Evolutionary conservation across 2,888 invertebrate species (phyloP), one percentile per base, ranked within the genome.

Genomic region (Cataglyphis cursor): DNA sequence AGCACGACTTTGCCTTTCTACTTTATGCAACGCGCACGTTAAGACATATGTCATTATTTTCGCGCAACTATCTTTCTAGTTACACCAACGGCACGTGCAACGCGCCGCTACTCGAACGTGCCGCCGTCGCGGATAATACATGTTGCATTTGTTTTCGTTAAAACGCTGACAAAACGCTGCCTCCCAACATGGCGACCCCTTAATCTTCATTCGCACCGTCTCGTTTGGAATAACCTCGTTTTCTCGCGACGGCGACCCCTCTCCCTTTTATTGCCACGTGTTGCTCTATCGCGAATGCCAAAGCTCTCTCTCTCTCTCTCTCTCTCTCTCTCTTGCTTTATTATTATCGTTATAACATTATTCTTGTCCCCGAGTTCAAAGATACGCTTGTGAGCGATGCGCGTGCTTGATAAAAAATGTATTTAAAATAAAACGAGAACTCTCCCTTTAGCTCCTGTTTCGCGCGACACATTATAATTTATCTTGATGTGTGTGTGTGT

Each of bases 1-100:
- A n/a, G 82, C 80, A 83, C 83, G 87, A 88, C 87, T 89, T 88
- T 76, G 85, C 81, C 73, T 83, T 80, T 86, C 86, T 82, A 81
- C 80, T 81, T 72, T 21, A 80, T 76, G 68, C 66, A 54, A 66
- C 62, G 73, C 83, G 81, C 87, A 81, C 78, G 81, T 82, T 72
- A 65, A 66, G 83, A 75, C 83, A 72, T 82, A 90, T 89, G 91
- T 93, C 93, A 93, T 94, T 94, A 93, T 93, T 93, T 93, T 92
- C 89, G 91, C 91, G 88, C 86, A 90, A 92, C 92, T 93, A 94
- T 94, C 93, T 93, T 92, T 87, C 92, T 91, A 90, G 87, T 89
- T 89, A 90, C 51, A 51, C 88, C 88, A 87, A 81, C 89, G 90
- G 90, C 92, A 91, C 92, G 92, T 92, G 92, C 90, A 87, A 88